A percentile compares a stretch with the other conserved stretches of the same genome.
Conservation (phyloP, 53 echinoderm and acorn worm species). For the Echinarachnius parma region DNA sequence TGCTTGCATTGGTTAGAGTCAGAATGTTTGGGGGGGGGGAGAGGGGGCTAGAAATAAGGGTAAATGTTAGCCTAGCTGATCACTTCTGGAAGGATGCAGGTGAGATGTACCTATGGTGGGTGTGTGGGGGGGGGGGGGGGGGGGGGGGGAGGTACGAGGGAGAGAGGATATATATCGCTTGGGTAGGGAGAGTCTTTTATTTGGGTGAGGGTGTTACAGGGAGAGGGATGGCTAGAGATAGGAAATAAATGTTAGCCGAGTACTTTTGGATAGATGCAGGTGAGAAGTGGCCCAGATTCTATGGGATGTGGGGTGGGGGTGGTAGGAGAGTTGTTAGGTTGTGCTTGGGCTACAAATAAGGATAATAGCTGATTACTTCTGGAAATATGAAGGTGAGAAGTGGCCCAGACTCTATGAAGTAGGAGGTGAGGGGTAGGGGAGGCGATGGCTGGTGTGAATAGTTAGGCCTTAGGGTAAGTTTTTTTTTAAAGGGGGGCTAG, state of each 20-base stretch:
- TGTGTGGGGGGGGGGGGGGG: neutral
- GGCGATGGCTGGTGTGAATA: neutral
- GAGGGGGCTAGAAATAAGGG: neutral
- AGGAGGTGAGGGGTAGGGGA: neutral
- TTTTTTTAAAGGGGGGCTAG: neutral
- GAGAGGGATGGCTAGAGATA: no score
- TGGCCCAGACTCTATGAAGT: neutral
- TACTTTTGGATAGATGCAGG: no score
- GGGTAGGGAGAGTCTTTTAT: neutral
- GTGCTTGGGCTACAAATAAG: neutral
- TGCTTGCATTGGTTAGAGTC: no score
- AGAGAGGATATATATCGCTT: no score
- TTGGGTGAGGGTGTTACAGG: no score
- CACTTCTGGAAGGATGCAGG: neutral
- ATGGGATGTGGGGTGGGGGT: no score
- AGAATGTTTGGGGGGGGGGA: neutral
- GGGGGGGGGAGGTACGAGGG: neutral
- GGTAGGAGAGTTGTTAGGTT: no score
- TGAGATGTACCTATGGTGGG: no score
- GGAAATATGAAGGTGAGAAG: constrained; percentile 1
- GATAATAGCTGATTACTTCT: constrained; percentile 44
- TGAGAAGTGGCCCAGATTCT: no score
- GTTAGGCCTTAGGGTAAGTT: neutral
- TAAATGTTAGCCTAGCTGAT: constrained; percentile 10
- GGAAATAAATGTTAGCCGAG: no score